Percentiles rank a stretch among this genome's conserved stretches.
Evolutionary conservation across 2,113 vertebrate genomes (phyloP).

Genomic region (Atherinomorus stipes): DNA sequence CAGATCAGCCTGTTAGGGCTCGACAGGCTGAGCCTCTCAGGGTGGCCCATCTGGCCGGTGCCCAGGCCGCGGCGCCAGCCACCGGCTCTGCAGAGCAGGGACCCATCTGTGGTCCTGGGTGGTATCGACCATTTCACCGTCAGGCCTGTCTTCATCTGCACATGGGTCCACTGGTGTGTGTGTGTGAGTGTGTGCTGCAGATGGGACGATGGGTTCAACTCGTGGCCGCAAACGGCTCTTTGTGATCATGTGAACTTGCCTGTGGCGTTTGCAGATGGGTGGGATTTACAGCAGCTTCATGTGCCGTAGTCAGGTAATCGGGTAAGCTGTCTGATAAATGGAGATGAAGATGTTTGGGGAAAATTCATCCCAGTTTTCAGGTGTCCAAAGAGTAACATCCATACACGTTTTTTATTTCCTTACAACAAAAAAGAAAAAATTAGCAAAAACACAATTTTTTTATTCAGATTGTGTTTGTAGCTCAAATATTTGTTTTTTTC

Average conservation of each 20-base stretch:
- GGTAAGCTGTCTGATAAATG: neutral
- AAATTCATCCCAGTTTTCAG: neutral
- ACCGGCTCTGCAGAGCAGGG: conserved; percentile 52
- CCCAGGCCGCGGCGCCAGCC: conserved; percentile 61
- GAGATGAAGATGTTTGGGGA: neutral
- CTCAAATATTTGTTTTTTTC: neutral
- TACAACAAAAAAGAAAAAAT: neutral
- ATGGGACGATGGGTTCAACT: conserved; percentile 52
- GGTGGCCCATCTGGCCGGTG: conserved; percentile 78
- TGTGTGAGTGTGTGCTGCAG: conserved; percentile 61
- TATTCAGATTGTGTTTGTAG: neutral
- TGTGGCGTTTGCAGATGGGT: conserved; percentile 19
- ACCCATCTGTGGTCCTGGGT: conserved; percentile 75
- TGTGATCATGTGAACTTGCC: conserved; percentile 22
- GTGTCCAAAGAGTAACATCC: neutral
- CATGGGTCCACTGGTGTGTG: conserved; percentile 45
- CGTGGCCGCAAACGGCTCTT: conserved; percentile 23
- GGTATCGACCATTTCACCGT: conserved; percentile 59
- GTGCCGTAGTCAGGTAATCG: neutral
- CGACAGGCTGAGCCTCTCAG: conserved; percentile 64
- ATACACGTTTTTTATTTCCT: neutral
- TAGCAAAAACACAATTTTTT: neutral
- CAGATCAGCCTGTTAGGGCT: conserved; percentile 71
- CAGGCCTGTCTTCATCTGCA: conserved; percentile 54
- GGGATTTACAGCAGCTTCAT: neutral